Percentiles rank a stretch among this genome's conserved stretches.
Evolutionary conservation across 2,113 vertebrate species (phyloP).

Genomic region (Heteronetta atricapilla): DNA sequence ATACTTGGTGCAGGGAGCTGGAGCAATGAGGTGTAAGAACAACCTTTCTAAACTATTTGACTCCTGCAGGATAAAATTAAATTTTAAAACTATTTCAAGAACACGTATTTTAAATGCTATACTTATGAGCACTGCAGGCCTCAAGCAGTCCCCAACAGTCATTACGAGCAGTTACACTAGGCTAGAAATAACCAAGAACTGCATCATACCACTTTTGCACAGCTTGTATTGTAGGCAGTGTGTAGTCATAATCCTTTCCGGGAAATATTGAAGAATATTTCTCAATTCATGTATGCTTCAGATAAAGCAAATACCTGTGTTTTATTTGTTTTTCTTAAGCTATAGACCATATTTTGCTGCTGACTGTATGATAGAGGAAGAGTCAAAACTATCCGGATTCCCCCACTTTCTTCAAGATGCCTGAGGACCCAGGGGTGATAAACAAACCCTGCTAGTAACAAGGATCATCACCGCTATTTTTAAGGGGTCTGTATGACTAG

Average conservation of each 20-base stretch:
- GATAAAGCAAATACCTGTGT: neutral
- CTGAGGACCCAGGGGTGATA: neutral
- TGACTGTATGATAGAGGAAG: neutral
- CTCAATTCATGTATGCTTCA: neutral
- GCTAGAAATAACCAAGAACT: neutral
- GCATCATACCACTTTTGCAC: neutral
- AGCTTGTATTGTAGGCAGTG: neutral
- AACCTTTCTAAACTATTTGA: neutral
- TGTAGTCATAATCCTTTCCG: neutral
- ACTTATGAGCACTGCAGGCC: neutral
- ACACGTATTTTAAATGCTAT: neutral
- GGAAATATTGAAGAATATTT: neutral
- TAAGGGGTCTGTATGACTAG: neutral
- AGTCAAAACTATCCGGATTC: neutral
- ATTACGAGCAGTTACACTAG: neutral
- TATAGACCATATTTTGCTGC: neutral
- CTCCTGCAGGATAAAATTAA: neutral
- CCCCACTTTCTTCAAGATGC: neutral
- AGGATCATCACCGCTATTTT: neutral
- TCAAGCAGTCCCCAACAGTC: neutral
- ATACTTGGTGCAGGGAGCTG: neutral
- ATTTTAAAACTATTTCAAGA: neutral
- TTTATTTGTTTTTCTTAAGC: neutral
- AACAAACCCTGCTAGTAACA: neutral
- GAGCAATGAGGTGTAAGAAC: neutral